Conservation (phyloP, 2,113 vertebrate genomes). For the Mirounga angustirostris region DNA sequence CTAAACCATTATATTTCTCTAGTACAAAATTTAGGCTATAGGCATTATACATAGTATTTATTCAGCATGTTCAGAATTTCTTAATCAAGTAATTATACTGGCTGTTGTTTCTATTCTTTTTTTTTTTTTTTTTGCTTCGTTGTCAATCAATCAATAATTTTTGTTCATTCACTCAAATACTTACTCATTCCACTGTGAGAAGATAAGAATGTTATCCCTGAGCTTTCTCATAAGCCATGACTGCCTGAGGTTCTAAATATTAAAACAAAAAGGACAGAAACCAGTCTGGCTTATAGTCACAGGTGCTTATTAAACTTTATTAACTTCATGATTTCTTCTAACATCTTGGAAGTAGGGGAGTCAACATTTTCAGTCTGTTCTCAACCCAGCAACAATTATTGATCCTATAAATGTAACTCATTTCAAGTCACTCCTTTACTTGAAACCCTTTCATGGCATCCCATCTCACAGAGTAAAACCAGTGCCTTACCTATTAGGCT, state of each 20-base stretch:
- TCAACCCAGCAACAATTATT: background rate
- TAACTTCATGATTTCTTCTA: background rate
- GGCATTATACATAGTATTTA: background rate
- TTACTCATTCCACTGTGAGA: background rate
- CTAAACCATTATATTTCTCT: conserved; percentile 42
- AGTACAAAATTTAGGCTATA: background rate
- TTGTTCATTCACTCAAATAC: conserved; percentile 49
- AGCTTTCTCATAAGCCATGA: background rate
- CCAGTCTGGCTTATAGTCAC: background rate
- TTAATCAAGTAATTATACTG: background rate
- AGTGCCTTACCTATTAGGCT: background rate
- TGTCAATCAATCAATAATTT: background rate
- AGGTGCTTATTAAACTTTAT: conserved; percentile 1
- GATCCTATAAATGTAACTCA: background rate
- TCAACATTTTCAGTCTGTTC: background rate
- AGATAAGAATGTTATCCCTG: background rate
- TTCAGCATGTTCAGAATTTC: conserved; percentile 10
- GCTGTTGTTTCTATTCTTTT: background rate
- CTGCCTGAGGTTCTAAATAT: background rate
- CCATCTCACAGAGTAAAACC: background rate
- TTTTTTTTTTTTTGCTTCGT: background rate
- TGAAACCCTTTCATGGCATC: background rate
- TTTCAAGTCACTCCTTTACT: background rate
- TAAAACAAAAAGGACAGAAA: background rate
- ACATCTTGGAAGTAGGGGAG: background rate